Base-by-base conservation (phyloP, 2,888 invertebrate species). In the Cosmia trapezina region DNA sequence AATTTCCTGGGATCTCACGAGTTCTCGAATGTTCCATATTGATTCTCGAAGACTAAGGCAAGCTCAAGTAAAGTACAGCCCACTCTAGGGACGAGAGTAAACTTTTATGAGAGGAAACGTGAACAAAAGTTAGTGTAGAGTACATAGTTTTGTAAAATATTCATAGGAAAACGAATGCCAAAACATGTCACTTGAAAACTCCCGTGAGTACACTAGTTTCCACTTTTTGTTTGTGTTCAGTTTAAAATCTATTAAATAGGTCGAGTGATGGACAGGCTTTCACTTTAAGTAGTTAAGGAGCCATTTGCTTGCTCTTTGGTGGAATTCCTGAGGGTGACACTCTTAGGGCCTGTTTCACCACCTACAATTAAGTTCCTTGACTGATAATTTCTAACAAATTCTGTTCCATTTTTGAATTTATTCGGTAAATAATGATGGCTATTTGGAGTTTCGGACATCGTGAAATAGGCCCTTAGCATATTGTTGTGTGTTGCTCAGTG, bases 31-130 rank as follows among this genome's bases (percentile, higher is more conserved):
- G n/a, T 78, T 76, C 54, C 59, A 71, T 81, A 83, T 85, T 71
- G 80, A 80, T 80, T 76, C 33, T 37, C 28, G 43, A 74, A 80
- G 60, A 73, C 76, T 76, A 54, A 67, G 17, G 69, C 61, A 56
- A 64, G 61, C 51, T 57, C 59, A 61, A 61, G 60, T 60, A 61
- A 61, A 75, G 65, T 77, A 43, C 28, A 33, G 22, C 41, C 41
- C 66, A 66, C 86, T 77, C 84, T 12, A 9, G 84, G 62, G 86
- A 75, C 51, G 19, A 33, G 33, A 53, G 59, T 69, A 78, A 83
- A 85, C 75, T 81, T 86, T 79, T 77, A 76, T 79, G 63, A 78
- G 71, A 73, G 75, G 54, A 69, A 77, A 83, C 45, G 14, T 19
- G 63, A 68, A 68, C 63, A 76, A 85, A 85, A 84, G 84, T 85